Evolutionary conservation across 1,140 invertebrate genomes (phyloP).

Genomic region (Habropoda laboriosa): DNA sequence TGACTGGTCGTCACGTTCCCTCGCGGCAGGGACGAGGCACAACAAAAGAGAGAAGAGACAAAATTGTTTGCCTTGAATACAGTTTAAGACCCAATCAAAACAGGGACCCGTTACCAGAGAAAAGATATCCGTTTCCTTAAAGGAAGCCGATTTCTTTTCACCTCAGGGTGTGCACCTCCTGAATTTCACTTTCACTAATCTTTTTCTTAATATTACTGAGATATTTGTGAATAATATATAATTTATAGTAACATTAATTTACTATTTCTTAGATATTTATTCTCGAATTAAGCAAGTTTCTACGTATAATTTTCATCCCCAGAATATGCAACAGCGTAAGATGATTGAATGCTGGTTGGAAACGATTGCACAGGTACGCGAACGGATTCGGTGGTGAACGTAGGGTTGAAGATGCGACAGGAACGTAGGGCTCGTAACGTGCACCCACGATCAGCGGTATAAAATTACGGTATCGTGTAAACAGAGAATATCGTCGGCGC

Average conservation of each 20-base stretch:
- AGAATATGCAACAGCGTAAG: no score
- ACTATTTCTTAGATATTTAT: background rate
- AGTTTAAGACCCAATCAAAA: constrained; percentile 52
- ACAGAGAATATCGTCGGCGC: constrained; percentile 77
- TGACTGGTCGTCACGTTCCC: constrained; percentile 12
- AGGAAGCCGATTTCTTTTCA: constrained; percentile 5
- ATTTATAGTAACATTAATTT: background rate
- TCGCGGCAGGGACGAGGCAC: constrained; percentile 2
- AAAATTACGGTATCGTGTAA: constrained; percentile 80
- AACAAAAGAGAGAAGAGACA: constrained; percentile 26
- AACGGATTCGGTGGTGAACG: background rate
- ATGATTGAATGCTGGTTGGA: background rate
- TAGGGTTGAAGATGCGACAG: constrained; percentile 32
- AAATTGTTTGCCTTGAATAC: constrained; percentile 45
- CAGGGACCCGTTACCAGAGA: constrained; percentile 23
- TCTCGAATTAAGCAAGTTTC: background rate
- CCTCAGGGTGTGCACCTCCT: background rate
- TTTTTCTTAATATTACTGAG: no score
- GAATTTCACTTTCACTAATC: background rate
- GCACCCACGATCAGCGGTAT: constrained; percentile 75
- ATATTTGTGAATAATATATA: no score
- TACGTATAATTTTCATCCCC: background rate
- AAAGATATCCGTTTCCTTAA: constrained; percentile 38
- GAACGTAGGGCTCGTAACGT: constrained; percentile 56
- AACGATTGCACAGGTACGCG: constrained; percentile 11